Base-by-base conservation (phyloP, 2,888 invertebrate species). In the Sturmia bella region DNA sequence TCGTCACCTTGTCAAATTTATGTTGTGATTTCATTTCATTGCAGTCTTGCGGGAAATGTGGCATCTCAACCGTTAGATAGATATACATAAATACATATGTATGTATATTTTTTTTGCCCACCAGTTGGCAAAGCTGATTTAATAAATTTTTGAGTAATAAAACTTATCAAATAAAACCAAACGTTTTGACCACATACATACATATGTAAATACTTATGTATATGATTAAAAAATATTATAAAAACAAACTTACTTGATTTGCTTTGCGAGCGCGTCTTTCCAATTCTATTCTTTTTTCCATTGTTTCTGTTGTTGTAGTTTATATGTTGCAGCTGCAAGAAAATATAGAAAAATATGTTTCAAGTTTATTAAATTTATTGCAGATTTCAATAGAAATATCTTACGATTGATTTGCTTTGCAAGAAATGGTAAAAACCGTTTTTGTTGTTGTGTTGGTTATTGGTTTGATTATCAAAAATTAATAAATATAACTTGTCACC, bases 281-380 rank as follows among this genome's bases (percentile, higher is more conserved):
- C 91, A 98, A 93, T 90, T 96, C 96, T 93, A 99, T 95, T 92
- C 98, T 95, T 92, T 98, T 98, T 93, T 98, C 97, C 98, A 98
- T 98, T 86, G 84, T 54, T 52, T 52, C 17, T 75, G 48, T n/a
- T 75, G 48, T n/a, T 52, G 11, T 32, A 52, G 17, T 21, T 64
- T 52, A 21, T 64, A 41, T 72, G 73, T 59, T 64, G 63, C 57
- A 43, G 73, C 52, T 72, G 73, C 45, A 52, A 54, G 27, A 68
- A 21, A 24, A 57, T 39, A 48, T 54, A 52, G 11, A 39, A 24
- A 24, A 17, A 39, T 24, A 43, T 27, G 27, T 27, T 27, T 4
- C 32, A 32, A 32, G 24, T 15, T 37, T 39, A 19, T 12, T 45
- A 37, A 59, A 32, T 7, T 3, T 56, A 17, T 56, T 41, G 39